Evolutionary conservation across 2,797 vertebrate genomes (phyloP), one percentile per base, ranked within the genome.

Genomic region (Spheniscus humboldti): DNA sequence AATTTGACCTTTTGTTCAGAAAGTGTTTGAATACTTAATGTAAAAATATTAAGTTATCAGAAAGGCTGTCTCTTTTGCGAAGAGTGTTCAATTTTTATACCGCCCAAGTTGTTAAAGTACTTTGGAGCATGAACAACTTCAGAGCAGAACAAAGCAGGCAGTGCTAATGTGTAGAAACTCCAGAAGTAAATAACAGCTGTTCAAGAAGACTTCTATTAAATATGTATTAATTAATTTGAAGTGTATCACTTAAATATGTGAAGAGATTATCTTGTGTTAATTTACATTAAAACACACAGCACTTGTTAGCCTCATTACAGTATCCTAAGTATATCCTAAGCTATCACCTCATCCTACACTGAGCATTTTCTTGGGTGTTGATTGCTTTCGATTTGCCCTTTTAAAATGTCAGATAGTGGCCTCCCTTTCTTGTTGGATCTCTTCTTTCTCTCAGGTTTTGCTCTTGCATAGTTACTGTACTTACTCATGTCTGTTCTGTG

Each of bases 211-310:
- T 87, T 97, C 87, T 97, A 94, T 97, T 97, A 97, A 98, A 96
- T 96, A 97, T 95, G 94, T 97, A 97, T 97, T 98, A 97, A 97
- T 98, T 97, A 97, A 96, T 96, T 96, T 97, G 96, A 97, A 97
- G 97, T 96, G 95, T 95, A 94, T 96, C 86, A 92, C 97, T 97
- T 96, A 95, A 97, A 97, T 96, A 97, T 96, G 95, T 94, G 97
- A 97, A 97, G 97, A 97, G 96, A 97, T 97, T 97, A 95, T 97
- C 96, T 94, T 92, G 96, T 95, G 96, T 97, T 97, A 96, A 97
- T 97, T 97, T 97, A 96, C 95, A 95, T 96, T 97, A 96, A 97
- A 97, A 96, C 96, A 97, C 95, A 92, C 86, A 81, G 96, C 94
- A 96, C 96, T 97, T 97, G 93, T 96, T 97, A 97, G 93, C 77